A percentile compares a stretch with the other conserved stretches of the same genome.
phyloP scores from a whole-genome alignment of 2,113 vertebrate genomes.

The Nipponia nippon region DNA sequence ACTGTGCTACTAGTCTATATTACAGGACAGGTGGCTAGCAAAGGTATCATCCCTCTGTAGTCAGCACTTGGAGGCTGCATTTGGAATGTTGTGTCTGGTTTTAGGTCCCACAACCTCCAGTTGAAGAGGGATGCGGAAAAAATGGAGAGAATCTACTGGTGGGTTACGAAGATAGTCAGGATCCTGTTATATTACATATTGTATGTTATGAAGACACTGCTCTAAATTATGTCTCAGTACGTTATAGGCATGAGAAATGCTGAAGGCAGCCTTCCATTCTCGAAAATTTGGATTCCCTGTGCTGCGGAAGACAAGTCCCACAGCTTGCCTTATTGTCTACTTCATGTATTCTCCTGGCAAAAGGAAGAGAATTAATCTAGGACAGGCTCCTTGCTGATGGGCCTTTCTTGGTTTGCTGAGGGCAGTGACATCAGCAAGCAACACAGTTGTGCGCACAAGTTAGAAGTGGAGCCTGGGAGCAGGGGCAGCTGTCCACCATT shows the following conservation, averaged over 20 bases:
- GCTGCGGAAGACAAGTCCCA: background rate
- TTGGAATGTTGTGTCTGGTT: background rate
- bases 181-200: background rate
- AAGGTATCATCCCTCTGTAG: background rate
- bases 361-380: background rate
- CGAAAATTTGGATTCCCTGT: background rate
- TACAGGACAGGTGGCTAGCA: background rate
- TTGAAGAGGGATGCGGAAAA: background rate
- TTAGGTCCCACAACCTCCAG: background rate
- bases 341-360: background rate
- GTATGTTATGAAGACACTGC: background rate
- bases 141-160: background rate
- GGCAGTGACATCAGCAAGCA: background rate
- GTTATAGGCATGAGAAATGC: background rate
- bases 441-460: accelerated
- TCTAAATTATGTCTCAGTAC: background rate
- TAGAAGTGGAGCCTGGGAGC: background rate
- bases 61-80: background rate
- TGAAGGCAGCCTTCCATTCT: background rate
- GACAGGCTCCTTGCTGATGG: background rate
- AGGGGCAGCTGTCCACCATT: background rate
- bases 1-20: background rate
- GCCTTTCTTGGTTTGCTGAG: background rate
- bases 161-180: background rate
- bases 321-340: background rate